Evolutionary conservation across 2,797 vertebrate genomes (phyloP), one percentile per base, ranked within the genome.

Genomic region (Peromyscus aztecus): DNA sequence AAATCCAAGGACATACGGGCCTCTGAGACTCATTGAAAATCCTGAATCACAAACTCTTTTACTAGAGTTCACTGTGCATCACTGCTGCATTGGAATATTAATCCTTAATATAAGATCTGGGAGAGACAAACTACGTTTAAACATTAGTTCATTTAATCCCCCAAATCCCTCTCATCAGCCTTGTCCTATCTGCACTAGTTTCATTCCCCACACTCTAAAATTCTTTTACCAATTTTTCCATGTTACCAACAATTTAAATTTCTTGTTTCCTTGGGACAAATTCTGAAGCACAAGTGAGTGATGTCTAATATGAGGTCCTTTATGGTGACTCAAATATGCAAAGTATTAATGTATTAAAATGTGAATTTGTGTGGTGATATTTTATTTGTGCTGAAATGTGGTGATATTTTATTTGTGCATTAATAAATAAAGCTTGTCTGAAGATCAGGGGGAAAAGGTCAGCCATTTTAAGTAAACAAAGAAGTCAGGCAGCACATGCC

Each of bases 181-280:
- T 88, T 63, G 91, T 34, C 21, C 23, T 23, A 46, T 77, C 7
- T 29, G 75, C 55, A 69, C 19, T n/a, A 59, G 7, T 40, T 76
- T 73, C 34, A 57, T 40, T 80, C n/a, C 40, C 9, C 49, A 73
- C 1, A 1, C 55, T 82, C 31, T 87, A 80, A 78, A 95, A 92
- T 46, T 90, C 37, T 52, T 89, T 90, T 21, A 92, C 21, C 29
- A 59, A 37, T 78, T 93, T 83, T 34, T 92, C 84, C 69, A 59
- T 85, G 83, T 29, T 34, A 89, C 21, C 4, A 86, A 23, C 37
- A 90, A 73, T 8, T 37, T 29, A 80, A 21, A 57, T 46, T 95
- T 89, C 89, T 90, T 21, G 65, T 61, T 24, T 96, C 37, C 11
- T 91, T 92, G 57, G 46, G 10, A 34, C 7, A 37, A 82, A 89